phyloP scores from a whole-genome alignment of 2,113 vertebrate genomes.

The Prunella fulvescens region DNA sequence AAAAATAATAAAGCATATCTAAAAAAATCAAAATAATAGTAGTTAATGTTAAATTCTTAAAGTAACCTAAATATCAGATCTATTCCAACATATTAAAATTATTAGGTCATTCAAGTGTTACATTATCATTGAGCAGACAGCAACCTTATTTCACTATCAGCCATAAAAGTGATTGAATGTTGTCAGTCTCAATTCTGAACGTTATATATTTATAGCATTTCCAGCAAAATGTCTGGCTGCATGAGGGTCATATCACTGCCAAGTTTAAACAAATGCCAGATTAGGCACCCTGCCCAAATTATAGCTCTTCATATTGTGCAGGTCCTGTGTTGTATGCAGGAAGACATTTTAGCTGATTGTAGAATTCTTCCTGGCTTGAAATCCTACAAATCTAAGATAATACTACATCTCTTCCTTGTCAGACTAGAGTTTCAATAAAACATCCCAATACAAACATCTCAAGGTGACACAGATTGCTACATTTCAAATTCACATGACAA shows the following conservation, averaged over 20 bases:
- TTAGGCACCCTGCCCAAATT: background rate
- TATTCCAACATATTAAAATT: background rate
- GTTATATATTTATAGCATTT: background rate
- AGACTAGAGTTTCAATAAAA: background rate
- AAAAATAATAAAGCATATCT: background rate
- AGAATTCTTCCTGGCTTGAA: background rate
- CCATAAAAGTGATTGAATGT: background rate
- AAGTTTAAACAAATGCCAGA: background rate
- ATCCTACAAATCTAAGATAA: background rate
- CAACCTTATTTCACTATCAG: background rate
- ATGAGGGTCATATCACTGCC: background rate
- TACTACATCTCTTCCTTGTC: background rate
- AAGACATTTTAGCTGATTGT: background rate
- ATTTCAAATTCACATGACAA: conserved; percentile 53
- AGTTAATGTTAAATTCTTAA: background rate
- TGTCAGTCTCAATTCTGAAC: conserved; percentile 4
- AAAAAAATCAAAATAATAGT: background rate
- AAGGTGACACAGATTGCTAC: conserved; percentile 30
- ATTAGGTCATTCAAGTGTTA: background rate
- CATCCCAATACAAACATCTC: background rate
- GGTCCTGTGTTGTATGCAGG: background rate
- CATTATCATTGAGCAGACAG: background rate
- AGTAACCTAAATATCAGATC: background rate
- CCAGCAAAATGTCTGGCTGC: background rate
- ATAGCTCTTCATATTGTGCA: background rate